Percentiles rank a stretch among this genome's conserved stretches.
phyloP scores from a whole-genome alignment of 1,140 invertebrate species.

The Cardiocondyla obscurior region DNA sequence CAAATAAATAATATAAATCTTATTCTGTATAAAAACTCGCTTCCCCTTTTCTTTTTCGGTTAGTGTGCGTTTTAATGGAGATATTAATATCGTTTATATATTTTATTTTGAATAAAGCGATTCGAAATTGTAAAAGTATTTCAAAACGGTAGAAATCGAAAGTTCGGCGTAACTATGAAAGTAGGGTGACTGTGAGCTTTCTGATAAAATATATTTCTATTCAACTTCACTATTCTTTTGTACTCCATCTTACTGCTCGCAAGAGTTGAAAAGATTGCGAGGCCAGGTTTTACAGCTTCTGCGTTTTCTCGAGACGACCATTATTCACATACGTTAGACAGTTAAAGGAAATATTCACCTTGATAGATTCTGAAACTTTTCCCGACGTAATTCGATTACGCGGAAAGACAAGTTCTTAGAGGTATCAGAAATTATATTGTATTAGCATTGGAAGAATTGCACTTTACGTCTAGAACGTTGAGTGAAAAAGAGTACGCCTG shows the following conservation, averaged over 20 bases:
- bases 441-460: slow-evolving; percentile 29
- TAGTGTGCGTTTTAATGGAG: neutral
- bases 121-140: slow-evolving; percentile 21
- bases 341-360: slow-evolving; percentile 35
- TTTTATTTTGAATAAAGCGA: no score
- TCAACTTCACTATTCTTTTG: slow-evolving; percentile 28
- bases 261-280: slow-evolving; percentile 28
- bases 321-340: slow-evolving; percentile 36
- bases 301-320: slow-evolving; percentile 11
- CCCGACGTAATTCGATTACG: slow-evolving; percentile 46
- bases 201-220: slow-evolving; percentile 38
- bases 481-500: slow-evolving; percentile 15
- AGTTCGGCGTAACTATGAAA: slow-evolving; percentile 26
- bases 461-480: slow-evolving; percentile 22
- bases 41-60: neutral
- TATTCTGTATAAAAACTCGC: neutral
- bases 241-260: slow-evolving; percentile 11
- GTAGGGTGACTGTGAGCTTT: slow-evolving; percentile 17
- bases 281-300: slow-evolving; percentile 16
- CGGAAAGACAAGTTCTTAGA: slow-evolving; percentile 42
- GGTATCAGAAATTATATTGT: slow-evolving; percentile 38
- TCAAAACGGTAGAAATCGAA: neutral
- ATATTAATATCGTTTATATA: neutral
- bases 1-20: neutral
- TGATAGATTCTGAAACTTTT: slow-evolving; percentile 19